A percentile compares a stretch with the other conserved stretches of the same genome.
Evolutionary conservation across 1,140 invertebrate species (phyloP).

Genomic region (Himalopsyche phryganea): DNA sequence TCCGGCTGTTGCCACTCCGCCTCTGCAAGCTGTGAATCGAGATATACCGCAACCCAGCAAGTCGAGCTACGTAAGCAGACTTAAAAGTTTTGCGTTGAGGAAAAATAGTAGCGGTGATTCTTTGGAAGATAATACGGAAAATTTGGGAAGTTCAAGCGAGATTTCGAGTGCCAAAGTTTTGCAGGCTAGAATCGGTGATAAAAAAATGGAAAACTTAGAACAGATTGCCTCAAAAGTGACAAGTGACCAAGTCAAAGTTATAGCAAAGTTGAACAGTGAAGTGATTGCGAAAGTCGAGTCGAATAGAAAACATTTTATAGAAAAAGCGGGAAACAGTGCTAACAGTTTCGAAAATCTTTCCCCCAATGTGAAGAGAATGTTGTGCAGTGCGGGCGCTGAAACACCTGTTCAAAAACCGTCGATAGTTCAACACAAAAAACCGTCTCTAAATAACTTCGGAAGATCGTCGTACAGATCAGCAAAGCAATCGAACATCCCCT

Average conservation of each 20-base stretch:
- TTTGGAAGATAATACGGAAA: slow-evolving; percentile 7
- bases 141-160: neutral
- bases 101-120: slow-evolving; percentile 13
- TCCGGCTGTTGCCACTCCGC: neutral
- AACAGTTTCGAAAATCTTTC: slow-evolving; percentile 53
- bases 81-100: slow-evolving; percentile 29
- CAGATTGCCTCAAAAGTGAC: slow-evolving; percentile 1
- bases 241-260: neutral
- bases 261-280: slow-evolving; percentile 28
- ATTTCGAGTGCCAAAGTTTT: slow-evolving; percentile 3
- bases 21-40: neutral
- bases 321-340: slow-evolving; percentile 38
- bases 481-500: slow-evolving; percentile 44
- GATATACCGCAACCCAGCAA: slow-evolving; percentile 17
- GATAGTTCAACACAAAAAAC: slow-evolving; percentile 38
- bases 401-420: slow-evolving; percentile 42
- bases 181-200: slow-evolving; percentile 11
- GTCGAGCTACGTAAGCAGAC: slow-evolving; percentile 29
- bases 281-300: slow-evolving; percentile 29
- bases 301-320: slow-evolving; percentile 20
- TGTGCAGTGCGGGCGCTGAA: slow-evolving; percentile 45
- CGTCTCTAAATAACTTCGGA: slow-evolving; percentile 44
- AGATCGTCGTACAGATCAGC: slow-evolving; percentile 43
- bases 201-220: slow-evolving; percentile 5
- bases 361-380: slow-evolving; percentile 57